Evolutionary conservation across 2,113 vertebrate species (phyloP), one percentile per base, ranked within the genome.

Genomic region (Zeus faber): DNA sequence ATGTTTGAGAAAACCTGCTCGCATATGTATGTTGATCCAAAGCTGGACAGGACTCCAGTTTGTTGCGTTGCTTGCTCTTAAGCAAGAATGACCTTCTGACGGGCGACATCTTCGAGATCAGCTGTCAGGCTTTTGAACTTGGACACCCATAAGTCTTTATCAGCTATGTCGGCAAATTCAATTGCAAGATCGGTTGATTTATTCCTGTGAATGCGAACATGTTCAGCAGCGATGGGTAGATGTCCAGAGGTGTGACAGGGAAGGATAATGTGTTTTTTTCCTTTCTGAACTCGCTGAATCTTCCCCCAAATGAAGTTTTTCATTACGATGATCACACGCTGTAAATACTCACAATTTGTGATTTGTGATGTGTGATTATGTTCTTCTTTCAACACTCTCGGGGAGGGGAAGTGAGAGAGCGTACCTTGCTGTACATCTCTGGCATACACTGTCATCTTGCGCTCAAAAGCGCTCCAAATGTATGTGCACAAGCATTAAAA

Each of bases 1-100:
- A 70, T 65, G 49, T 29, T 58, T 22, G 49, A 60, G 54, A 71
- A 65, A 4, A 58, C 23, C 53, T 65, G 62, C 62, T 65, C 47
- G 10, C 54, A 57, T 14, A 57, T 1, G 26, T 65, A 65, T 43
- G 54, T 70, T 6, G 46, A 70, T 53, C 48, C 61, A 49, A 62
- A 56, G 61, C 47, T 64, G 8, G 51, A 56, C 24, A 64, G n/a
- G 11, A 64, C 52, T 64, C 52, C 61, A 64, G 47, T 25, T 64
- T 51, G 51, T 23, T 39, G 48, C 17, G 20, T 56, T 64, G 56
- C 52, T 46, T 56, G 39, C 48, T 37, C n/a, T 20, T 8, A 52
- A 26, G 51, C 17, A 6, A 25, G 22, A n/a, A n/a, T n/a, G n/a
- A n/a, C n/a, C n/a, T n/a, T n/a, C n/a, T 62, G 45, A 47, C 23